phyloP scores from a whole-genome alignment of 2,797 vertebrate genomes.

The Discoglossus pictus region DNA sequence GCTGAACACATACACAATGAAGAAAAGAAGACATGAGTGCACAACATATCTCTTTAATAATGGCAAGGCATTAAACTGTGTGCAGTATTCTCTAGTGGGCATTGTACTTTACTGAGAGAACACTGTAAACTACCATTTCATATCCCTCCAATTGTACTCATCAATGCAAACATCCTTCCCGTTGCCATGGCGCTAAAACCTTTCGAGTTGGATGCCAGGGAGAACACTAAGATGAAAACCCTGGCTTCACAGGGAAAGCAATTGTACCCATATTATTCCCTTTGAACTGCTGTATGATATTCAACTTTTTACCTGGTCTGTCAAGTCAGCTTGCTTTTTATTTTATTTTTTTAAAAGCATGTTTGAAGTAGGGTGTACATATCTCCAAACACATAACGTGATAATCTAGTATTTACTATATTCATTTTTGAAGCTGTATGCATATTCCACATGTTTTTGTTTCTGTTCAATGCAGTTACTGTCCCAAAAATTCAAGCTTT shows the following conservation, averaged over 20 bases:
- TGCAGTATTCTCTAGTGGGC: neutral
- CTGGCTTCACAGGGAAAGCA: conserved; percentile 62
- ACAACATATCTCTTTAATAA: no score
- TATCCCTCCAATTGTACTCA: conserved; percentile 56
- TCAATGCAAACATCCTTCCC: conserved; percentile 60
- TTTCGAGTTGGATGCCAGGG: conserved; percentile 56
- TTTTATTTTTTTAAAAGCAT: no score
- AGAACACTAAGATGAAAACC: conserved; percentile 61
- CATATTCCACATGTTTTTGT: no score
- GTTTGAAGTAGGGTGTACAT: no score
- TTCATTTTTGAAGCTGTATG: no score
- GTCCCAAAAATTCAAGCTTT: no score
- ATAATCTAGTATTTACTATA: no score
- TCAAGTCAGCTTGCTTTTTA: neutral
- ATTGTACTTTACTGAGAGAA: conserved; percentile 9
- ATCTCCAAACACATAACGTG: no score
- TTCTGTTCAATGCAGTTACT: no score
- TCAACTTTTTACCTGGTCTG: neutral
- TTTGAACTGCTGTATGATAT: conserved; percentile 47
- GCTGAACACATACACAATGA: no score
- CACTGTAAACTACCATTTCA: conserved; percentile 35
- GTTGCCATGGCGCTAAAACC: conserved; percentile 72
- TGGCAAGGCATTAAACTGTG: neutral
- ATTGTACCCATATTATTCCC: conserved; percentile 59
- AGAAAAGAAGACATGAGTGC: no score